Conservation (phyloP, 2,888 invertebrate species). For the Caenorhabditis imperialis region DNA sequence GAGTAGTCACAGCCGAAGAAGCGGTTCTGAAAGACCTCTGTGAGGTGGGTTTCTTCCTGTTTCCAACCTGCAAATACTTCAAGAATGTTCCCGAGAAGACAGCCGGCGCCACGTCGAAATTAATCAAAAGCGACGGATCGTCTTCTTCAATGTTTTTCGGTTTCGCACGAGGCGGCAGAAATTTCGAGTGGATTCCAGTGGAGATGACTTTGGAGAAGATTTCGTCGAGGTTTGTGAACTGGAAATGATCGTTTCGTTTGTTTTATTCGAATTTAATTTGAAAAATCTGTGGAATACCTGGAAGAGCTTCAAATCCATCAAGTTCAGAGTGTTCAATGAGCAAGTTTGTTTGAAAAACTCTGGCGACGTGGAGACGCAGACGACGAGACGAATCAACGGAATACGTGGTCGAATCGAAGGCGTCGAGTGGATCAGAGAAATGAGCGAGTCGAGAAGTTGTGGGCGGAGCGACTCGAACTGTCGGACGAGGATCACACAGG, state of each 20-base stretch:
- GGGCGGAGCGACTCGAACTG: slow-evolving; percentile 54
- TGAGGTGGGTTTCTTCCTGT: neutral
- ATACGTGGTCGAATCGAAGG: slow-evolving; percentile 5
- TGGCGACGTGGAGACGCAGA: slow-evolving; percentile 43
- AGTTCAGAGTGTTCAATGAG: slow-evolving; percentile 30
- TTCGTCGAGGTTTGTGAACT: slow-evolving; percentile 36
- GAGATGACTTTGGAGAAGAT: slow-evolving; percentile 36
- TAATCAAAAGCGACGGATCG: slow-evolving; percentile 10
- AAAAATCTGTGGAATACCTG: too few relatives aligned
- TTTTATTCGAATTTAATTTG: neutral
- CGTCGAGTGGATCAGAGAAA: slow-evolving; percentile 29
- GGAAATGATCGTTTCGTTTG: neutral
- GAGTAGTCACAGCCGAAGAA: slow-evolving; percentile 49
- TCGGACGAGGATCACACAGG: slow-evolving; percentile 26
- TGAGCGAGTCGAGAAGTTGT: slow-evolving; percentile 26
- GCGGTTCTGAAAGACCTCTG: neutral
- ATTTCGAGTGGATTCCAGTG: slow-evolving; percentile 16
- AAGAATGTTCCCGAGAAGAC: slow-evolving; percentile 35
- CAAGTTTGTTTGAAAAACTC: slow-evolving; percentile 33
- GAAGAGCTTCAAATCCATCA: slow-evolving; percentile 34
- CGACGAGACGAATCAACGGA: slow-evolving; percentile 19
- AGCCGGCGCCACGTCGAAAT: slow-evolving; percentile 22
- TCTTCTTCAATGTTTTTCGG: slow-evolving; percentile 26
- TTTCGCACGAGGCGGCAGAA: slow-evolving; percentile 9
- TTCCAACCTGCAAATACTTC: slow-evolving; percentile 3